Conservation (phyloP, 2,888 invertebrate species). For the Clistopyga incitator region DNA sequence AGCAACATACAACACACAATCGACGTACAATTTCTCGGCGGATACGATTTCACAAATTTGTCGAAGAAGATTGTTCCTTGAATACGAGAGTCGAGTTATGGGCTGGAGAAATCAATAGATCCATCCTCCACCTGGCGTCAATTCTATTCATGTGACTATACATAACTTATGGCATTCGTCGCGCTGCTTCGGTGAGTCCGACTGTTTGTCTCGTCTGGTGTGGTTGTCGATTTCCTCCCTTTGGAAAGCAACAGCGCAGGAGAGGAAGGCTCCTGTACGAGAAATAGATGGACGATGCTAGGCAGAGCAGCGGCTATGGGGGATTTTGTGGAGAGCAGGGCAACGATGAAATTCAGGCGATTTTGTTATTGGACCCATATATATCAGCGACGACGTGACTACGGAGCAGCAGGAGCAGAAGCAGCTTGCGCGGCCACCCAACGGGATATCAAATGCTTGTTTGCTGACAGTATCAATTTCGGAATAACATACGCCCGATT, state of each 20-base stretch:
- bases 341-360: slow-evolving; percentile 69
- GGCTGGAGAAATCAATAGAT: slow-evolving; percentile 46
- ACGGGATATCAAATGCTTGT: slow-evolving; percentile 75
- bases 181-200: slow-evolving; percentile 23
- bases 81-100: slow-evolving; percentile 34
- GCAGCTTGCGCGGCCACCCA: slow-evolving; percentile 46
- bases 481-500: slow-evolving; percentile 76
- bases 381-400: slow-evolving; percentile 70
- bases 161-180: slow-evolving; percentile 47
- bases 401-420: slow-evolving; percentile 53
- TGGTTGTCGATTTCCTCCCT: slow-evolving; percentile 15
- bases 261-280: background rate
- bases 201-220: slow-evolving; percentile 47
- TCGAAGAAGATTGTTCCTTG: slow-evolving; percentile 35
- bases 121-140: slow-evolving; percentile 37
- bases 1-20: background rate
- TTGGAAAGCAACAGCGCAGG: background rate
- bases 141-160: slow-evolving; percentile 18
- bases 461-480: slow-evolving; percentile 81
- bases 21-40: slow-evolving; percentile 15
- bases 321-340: slow-evolving; percentile 50
- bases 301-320: slow-evolving; percentile 15
- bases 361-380: slow-evolving; percentile 73
- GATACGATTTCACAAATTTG: slow-evolving; percentile 18
- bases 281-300: slow-evolving; percentile 51